Evolutionary conservation across 2,888 invertebrate genomes (phyloP).

Genomic region (Atrina japonica): DNA sequence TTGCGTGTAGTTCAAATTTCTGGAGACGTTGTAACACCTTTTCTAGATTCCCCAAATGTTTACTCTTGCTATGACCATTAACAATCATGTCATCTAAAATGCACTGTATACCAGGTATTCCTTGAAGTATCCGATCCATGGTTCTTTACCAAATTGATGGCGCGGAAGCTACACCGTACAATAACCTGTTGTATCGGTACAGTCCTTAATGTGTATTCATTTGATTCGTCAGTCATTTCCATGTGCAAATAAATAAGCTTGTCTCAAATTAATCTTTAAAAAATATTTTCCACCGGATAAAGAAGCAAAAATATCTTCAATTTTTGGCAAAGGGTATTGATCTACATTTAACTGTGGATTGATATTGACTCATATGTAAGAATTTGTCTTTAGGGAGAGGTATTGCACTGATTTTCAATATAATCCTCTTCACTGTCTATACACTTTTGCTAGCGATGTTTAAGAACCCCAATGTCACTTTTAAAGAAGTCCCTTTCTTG

Average conservation of each 20-base stretch:
- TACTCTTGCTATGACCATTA: not conserved
- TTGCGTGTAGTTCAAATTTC: not conserved
- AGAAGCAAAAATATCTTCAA: not conserved
- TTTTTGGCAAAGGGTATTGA: slow-evolving; percentile 7
- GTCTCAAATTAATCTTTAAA: not conserved
- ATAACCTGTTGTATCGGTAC: slow-evolving; percentile 47
- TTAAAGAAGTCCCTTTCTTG: too few relatives aligned
- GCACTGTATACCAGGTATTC: not conserved
- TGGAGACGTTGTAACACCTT: not conserved
- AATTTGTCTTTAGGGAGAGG: too few relatives aligned
- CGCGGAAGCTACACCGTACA: slow-evolving; percentile 48
- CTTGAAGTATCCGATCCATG: slow-evolving; percentile 47
- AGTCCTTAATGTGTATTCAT: slow-evolving; percentile 34
- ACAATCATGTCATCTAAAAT: slow-evolving; percentile 30
- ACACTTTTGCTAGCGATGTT: too few relatives aligned
- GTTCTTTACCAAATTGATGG: slow-evolving; percentile 52
- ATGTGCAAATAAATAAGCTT: too few relatives aligned
- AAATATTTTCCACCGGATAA: not conserved
- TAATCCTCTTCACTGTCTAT: too few relatives aligned
- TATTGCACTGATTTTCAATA: too few relatives aligned
- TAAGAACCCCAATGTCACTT: too few relatives aligned
- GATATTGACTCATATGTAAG: not conserved
- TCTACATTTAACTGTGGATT: not conserved
- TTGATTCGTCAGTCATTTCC: too few relatives aligned
- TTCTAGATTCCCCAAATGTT: slow-evolving; percentile 14